Conservation (phyloP, 2,888 invertebrate genomes). For the Dicyrtoma fusca region DNA sequence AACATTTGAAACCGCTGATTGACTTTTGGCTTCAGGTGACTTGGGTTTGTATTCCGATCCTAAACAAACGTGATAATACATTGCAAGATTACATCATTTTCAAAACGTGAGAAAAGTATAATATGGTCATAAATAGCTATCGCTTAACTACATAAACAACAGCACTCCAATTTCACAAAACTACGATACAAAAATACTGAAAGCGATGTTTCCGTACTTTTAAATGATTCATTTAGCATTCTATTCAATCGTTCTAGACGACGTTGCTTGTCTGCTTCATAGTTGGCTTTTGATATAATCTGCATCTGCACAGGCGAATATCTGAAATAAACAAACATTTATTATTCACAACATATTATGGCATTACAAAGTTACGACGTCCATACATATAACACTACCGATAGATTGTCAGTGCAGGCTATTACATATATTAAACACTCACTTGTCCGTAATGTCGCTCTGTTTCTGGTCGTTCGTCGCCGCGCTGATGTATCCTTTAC, state of each 20-base stretch:
- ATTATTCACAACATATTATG: no score
- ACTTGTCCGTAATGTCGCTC: slow-evolving; percentile 17
- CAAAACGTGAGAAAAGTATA: no score
- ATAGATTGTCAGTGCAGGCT: no score
- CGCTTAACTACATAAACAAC: background rate
- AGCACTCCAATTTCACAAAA: no score
- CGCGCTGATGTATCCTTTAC: slow-evolving; percentile 10
- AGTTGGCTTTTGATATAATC: slow-evolving; percentile 31
- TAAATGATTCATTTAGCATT: slow-evolving; percentile 34
- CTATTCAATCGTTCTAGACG: slow-evolving; percentile 30
- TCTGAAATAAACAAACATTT: slow-evolving; percentile 7
- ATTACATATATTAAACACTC: slow-evolving; percentile 13
- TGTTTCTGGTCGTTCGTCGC: slow-evolving; percentile 1
- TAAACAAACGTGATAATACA: background rate
- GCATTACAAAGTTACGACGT: no score
- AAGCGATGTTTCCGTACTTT: slow-evolving; percentile 1
- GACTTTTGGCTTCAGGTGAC: background rate
- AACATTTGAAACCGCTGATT: background rate
- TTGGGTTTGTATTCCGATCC: slow-evolving; percentile 15
- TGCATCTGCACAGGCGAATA: slow-evolving; percentile 20
- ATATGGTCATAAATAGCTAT: no score
- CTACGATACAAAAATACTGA: background rate
- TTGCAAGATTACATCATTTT: no score
- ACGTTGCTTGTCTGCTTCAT: slow-evolving; percentile 31
- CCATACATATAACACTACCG: no score